Evolutionary conservation across 2,797 vertebrate species (phyloP), one percentile per base, ranked within the genome.

Genomic region (Sebastes itinus): DNA sequence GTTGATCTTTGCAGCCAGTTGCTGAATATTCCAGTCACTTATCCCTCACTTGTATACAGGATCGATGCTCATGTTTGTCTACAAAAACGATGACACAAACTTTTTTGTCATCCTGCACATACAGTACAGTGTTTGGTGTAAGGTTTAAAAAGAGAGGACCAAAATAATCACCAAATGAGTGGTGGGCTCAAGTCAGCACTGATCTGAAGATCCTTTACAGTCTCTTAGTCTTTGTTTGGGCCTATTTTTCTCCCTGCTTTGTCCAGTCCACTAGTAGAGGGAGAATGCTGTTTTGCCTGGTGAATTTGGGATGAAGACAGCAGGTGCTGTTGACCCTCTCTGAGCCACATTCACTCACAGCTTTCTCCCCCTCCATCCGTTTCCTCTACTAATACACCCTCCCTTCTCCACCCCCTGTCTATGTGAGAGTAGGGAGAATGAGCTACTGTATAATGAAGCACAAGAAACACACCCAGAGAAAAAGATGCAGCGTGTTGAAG

Each of bases 1-100:
- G 91, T 92, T 87, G 92, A 94, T 94, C 94, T 95, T 92, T 93
- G 88, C 87, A 92, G 91, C 92, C 89, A 92, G 86, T 90, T 79
- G 78, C 88, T 89, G 85, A 91, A 95, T 92, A 94, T 92, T 94
- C 87, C 85, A 89, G 75, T 88, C 83, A 82, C 82, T 87, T 89
- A 75, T 88, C 77, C 59, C 65, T 61, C 25, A 12, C 64, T 70
- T 86, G 62, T 80, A 75, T 75, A 75, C 58, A 38, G 49, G 54
- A 54, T 13, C 23, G 18, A 33, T 27, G 42, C 55, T 35, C 6
- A 4, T 35, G 33, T 82, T 22, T 58, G 23, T 84, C 20, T 22
- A 16, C 66, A 28, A 3, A 18, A 5, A 18, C 2, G 7, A 61
- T 42, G 30, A 65, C 20, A 66, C 55, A 52, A 64, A 85, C 74